A percentile compares a stretch with the other conserved stretches of the same genome.
Conservation (phyloP, 2,113 vertebrate genomes). For the Gallinago paraguaiae region DNA sequence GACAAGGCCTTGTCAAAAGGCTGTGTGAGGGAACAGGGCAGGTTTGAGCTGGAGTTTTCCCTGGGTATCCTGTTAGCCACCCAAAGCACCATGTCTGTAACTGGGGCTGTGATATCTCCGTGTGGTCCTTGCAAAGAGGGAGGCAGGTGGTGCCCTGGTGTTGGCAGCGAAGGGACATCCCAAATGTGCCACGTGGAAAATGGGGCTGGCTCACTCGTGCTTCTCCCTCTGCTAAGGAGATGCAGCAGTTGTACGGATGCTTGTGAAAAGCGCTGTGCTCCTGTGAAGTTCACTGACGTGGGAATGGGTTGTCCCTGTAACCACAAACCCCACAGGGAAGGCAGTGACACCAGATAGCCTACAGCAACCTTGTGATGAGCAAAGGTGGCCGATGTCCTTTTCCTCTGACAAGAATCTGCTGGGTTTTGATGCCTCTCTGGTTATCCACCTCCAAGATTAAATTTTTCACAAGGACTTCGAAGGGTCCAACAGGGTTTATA, state of each 20-base stretch:
- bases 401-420: background rate
- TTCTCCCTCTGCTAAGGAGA: background rate
- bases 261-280: background rate
- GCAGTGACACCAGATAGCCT: background rate
- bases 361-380: background rate
- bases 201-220: background rate
- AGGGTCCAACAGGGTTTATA: background rate
- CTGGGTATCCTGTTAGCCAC: too few relatives aligned
- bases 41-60: background rate
- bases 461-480: background rate
- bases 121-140: background rate
- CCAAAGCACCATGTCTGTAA: background rate
- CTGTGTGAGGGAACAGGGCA: background rate
- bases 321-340: conserved; percentile 13
- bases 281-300: background rate
- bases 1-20: background rate
- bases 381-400: background rate
- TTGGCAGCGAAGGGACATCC: background rate
- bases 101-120: background rate
- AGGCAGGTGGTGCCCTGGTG: background rate
- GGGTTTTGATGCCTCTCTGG: background rate
- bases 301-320: background rate
- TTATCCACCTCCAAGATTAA: background rate
- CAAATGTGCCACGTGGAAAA: background rate
- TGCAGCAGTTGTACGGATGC: too few relatives aligned